Evolutionary conservation across 2,113 vertebrate genomes (phyloP), one percentile per base, ranked within the genome.

Genomic region (Butorides virescens): DNA sequence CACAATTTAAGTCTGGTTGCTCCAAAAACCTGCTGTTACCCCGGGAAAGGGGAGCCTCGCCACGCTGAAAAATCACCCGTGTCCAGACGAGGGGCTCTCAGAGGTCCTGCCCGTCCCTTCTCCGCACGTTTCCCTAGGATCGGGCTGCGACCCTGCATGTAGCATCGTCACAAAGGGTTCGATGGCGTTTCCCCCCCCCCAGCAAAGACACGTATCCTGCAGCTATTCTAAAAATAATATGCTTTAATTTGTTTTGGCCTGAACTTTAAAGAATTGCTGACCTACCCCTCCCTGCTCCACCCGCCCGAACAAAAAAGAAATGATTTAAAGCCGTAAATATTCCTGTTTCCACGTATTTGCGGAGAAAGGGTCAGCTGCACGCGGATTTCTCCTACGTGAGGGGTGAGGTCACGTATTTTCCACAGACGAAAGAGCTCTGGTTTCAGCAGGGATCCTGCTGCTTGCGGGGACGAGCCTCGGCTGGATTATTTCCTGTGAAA

Each of bases 151-250:
- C 14, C 15, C 49, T 7, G 22, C 10, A 22, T 4, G 37, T 8
- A 19, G 25, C 20, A 44, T 25, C 4, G 3, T 5, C 53, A 21
- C 47, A 21, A 34, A 55, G 15, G 17, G 18, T 6, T 47, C 6
- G 0, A 15, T 16, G 26, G 50, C 18, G 5, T 37, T 11, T 2
- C 14, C 0, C 7, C 16, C 26, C 23, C 18, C 9, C 14, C 9
- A 10, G 13, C 46, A 39, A 47, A 53, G 20, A 10, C 34, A 9
- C 3, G 2, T 17, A 39, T 47, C 11, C 66, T 27, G 55, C 61
- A 83, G 49, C 76, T 78, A 11, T 13, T 58, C 59, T 27, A 42
- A 44, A 90, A 78, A 30, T 16, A 22, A 76, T 27, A 37, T 4
- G 26, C 55, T 78, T 78, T 66, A 3, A 50, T 10, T 46, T 53